Conservation (phyloP, 2,113 vertebrate species). For the Melanerpes formicivorus region DNA sequence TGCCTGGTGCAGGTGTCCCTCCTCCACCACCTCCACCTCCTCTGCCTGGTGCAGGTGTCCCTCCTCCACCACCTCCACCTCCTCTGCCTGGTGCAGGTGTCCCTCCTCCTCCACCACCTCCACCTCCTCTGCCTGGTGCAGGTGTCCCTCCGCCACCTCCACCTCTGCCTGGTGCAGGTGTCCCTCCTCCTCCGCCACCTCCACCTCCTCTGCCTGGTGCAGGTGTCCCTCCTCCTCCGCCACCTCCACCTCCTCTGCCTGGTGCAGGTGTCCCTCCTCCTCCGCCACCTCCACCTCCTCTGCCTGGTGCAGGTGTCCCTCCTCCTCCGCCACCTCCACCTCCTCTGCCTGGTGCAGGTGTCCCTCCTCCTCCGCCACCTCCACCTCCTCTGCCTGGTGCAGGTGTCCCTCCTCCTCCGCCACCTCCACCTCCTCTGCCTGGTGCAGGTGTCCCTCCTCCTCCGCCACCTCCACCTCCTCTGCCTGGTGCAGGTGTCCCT, state of each 20-base stretch:
- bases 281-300: constrained; percentile 23
- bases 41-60: neutral
- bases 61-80: constrained; percentile 37
- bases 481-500: too few species aligned
- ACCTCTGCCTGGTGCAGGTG: constrained; percentile 14
- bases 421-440: too few species aligned
- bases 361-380: too few species aligned
- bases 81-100: neutral
- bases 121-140: neutral
- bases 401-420: too few species aligned
- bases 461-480: too few species aligned
- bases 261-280: constrained; percentile 9
- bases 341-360: too few species aligned
- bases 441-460: too few species aligned
- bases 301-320: neutral
- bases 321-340: constrained; percentile 20
- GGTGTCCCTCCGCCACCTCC: neutral
- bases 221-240: constrained; percentile 5
- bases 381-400: too few species aligned
- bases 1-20: neutral
- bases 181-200: constrained; percentile 13
- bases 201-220: constrained; percentile 48
- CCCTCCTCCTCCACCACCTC: constrained; percentile 17
- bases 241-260: constrained; percentile 4
- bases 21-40: neutral